phyloP scores from a whole-genome alignment of 2,888 invertebrate genomes.

The Zygogramma bicolorata region DNA sequence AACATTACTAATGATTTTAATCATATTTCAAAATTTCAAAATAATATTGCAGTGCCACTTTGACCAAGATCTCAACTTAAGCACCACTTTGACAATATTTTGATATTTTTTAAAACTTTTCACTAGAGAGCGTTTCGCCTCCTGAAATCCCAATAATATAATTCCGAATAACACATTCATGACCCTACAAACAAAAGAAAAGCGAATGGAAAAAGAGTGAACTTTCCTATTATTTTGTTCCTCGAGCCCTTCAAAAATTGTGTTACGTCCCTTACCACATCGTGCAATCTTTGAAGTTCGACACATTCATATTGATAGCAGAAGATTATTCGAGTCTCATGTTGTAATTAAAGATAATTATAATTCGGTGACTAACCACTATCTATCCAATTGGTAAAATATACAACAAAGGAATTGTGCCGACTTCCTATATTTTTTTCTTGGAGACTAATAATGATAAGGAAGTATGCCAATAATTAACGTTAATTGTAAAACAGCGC shows the following conservation, averaged over 20 bases:
- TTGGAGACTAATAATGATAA: not conserved
- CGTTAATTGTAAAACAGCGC: not conserved
- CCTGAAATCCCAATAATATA: too few species aligned
- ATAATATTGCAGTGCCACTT: too few species aligned
- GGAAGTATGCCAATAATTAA: not conserved
- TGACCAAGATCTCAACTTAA: too few species aligned
- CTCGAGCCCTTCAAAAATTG: not conserved
- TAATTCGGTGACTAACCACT: not conserved
- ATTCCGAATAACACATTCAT: too few species aligned
- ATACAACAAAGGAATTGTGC: slow-evolving; percentile 4
- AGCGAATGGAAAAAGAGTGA: too few species aligned
- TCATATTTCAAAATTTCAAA: too few species aligned
- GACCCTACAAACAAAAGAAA: too few species aligned
- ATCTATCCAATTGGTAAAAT: not conserved
- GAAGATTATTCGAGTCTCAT: not conserved
- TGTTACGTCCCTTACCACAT: not conserved
- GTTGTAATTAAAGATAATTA: not conserved
- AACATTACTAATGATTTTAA: too few species aligned
- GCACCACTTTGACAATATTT: too few species aligned
- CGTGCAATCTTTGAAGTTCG: not conserved
- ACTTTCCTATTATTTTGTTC: not conserved
- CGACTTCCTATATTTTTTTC: not conserved
- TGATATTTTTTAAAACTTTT: too few species aligned
- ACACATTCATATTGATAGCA: not conserved
- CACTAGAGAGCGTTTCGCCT: too few species aligned